Base-by-base conservation (phyloP, 2,113 vertebrate species). In the Embiotoca jacksoni region DNA sequence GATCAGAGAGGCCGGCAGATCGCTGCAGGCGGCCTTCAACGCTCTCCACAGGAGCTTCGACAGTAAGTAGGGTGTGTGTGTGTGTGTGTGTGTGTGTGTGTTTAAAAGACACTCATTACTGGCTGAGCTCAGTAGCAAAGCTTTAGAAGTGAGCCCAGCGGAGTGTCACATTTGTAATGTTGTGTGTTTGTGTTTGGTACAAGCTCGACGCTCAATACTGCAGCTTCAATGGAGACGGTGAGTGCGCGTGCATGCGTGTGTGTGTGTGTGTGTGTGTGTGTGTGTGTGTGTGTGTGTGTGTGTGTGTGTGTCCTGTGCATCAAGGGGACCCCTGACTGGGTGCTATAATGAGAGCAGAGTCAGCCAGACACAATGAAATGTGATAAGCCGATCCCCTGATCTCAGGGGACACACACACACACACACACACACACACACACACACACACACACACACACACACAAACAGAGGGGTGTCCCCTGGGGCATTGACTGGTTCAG, bases 31-130 rank as follows among this genome's bases (percentile, higher is more conserved):
- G 0, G 88, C 79, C 6, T 95, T 99, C 39, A 95, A 93, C 33
- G 49, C 93, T 0, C 97, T 98, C 89, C 94, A 96, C 92, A 96
- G 93, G 49, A 95, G 89, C 92, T 97, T 98, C n/a, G 96, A 99
- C 59, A 95, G 98, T 99, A 81, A 97, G 97, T 92, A 39, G 3
- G 5, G 15, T 37, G 37, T 73, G 14, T 54, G 58, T 69, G 7
- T 68, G 62, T 69, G 73, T 41, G n/a, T 56, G 5, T 81, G 67
- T 44, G 69, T 71, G 57, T 53, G 36, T 74, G 33, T 81, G 79
- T 61, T 47, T 70, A 36, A 2, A 8, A 67, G 78, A 68, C 32
- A 7, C 69, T 89, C 79, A 88, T 91, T 91, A 89, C 64, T n/a
- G 72, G 52, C 67, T 63, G 36, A 78, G 75, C 50, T 85, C 65